Base-by-base conservation (phyloP, 1,140 invertebrate species). In the Adoxophyes honmai region DNA sequence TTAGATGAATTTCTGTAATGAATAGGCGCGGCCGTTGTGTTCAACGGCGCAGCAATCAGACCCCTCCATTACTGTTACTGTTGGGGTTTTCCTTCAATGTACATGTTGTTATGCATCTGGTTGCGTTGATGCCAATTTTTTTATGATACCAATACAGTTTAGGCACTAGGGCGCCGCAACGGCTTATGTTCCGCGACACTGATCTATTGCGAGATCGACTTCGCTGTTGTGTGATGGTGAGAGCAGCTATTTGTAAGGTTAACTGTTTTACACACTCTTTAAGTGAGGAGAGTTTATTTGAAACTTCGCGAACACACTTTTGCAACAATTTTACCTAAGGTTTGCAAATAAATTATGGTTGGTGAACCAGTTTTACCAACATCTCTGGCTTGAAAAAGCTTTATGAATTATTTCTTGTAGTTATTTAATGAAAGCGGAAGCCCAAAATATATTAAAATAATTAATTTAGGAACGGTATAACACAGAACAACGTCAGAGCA, bases 121-220 rank as follows among this genome's bases (percentile, higher is more conserved):
- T 52, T 0, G 78, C 67, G 33, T 65, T 58, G 1, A 35, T 16
- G 9, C 54, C 59, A 52, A 64, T 72, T 6, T 51, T 62, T n/a
- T 16, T 59, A 35, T 72, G 71, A 35, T 75, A 75, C 62, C 62
- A 75, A 44, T 67, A 75, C 13, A 52, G 34, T 11, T 11, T 9
- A 9, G 34, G 8, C 1, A 9, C 34, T 11, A 9, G 34, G 34
- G 34, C 9, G 34, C n/a, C n/a, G 55, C 34, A n/a, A 36, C 34
- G 52, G 51, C 35, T 39, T 42, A 13, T 13, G n/a, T 21, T 21
- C 48, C 51, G 44, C 51, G 34, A 36, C n/a, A 11, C 8, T 3
- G 34, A 11, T 36, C 34, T 36, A 9, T 36, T 36, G 3, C 34
- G 34, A 11, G 34, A 36, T 36, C 34, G 8, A 9, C 34, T 9